Evolutionary conservation across 2,113 vertebrate genomes (phyloP).

Genomic region (Ondatra zibethicus): DNA sequence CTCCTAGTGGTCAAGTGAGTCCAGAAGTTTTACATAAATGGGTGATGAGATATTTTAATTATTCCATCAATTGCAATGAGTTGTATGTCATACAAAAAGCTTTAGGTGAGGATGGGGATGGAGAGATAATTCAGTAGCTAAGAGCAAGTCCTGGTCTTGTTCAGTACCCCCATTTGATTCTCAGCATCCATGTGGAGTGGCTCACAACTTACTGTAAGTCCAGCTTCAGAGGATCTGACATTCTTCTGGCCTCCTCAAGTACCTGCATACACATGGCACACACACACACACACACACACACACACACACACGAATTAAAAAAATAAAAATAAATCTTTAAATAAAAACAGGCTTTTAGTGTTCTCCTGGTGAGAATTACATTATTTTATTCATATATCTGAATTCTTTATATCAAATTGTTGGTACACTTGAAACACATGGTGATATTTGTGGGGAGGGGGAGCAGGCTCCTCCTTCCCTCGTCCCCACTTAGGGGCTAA

Average conservation of each 20-base stretch:
- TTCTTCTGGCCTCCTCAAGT: not conserved
- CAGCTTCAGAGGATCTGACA: not conserved
- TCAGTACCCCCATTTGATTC: not conserved
- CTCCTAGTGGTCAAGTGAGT: slow-evolving; percentile 10
- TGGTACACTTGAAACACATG: not conserved
- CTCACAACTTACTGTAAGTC: not conserved
- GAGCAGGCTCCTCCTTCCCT: not conserved
- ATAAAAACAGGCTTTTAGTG: not conserved
- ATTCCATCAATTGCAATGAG: not conserved
- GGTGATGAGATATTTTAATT: not conserved
- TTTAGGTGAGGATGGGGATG: not conserved
- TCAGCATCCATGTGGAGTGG: not conserved
- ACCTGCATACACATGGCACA: not conserved
- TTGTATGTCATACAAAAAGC: not conserved
- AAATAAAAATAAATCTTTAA: not conserved
- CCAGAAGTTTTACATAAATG: not conserved
- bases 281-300: too few relatives aligned
- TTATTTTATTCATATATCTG: not conserved
- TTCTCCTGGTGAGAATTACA: not conserved
- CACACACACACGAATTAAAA: not conserved
- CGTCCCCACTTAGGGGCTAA: not conserved
- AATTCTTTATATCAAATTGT: slow-evolving; percentile 15
- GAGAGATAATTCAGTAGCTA: not conserved
- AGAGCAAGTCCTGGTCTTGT: not conserved
- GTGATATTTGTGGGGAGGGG: not conserved